phyloP scores from a whole-genome alignment of 2,797 vertebrate genomes.

The Hephaestus fuliginosus region DNA sequence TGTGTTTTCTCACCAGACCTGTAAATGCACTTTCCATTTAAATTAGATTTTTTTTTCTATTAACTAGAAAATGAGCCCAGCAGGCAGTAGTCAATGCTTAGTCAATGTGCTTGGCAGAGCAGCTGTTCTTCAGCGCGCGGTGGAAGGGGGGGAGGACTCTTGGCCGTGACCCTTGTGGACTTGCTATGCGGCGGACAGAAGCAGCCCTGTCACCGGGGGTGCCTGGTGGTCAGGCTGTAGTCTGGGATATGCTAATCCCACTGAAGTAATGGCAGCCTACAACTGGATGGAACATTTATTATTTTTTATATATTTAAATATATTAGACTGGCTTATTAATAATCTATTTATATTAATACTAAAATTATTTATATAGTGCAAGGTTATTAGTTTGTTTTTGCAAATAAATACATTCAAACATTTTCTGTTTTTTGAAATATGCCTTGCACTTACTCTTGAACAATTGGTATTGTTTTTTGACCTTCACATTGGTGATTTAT shows the following conservation, averaged over 20 bases:
- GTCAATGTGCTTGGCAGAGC: conserved; percentile 81
- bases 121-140: conserved; percentile 75
- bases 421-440: not conserved
- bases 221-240: conserved; percentile 60
- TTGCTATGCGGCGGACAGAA: conserved; percentile 76
- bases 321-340: not conserved
- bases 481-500: conserved; percentile 30
- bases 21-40: conserved; percentile 74
- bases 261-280: conserved; percentile 45
- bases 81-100: conserved; percentile 81
- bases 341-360: not conserved
- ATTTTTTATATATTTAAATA: not conserved
- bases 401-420: not conserved
- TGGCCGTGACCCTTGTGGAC: conserved; percentile 79
- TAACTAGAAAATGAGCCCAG: conserved; percentile 79
- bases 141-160: conserved; percentile 74
- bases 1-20: conserved; percentile 74
- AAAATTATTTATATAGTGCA: not conserved
- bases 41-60: conserved; percentile 75
- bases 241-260: conserved; percentile 63
- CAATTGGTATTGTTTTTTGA: not conserved
- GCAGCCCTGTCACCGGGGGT: conserved; percentile 71
- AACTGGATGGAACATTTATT: conserved; percentile 16
- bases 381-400: not conserved
- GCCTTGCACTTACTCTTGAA: not conserved